Percentiles rank a stretch among this genome's conserved stretches.
phyloP scores from a whole-genome alignment of 2,888 invertebrate species.

The Diadromus collaris region DNA sequence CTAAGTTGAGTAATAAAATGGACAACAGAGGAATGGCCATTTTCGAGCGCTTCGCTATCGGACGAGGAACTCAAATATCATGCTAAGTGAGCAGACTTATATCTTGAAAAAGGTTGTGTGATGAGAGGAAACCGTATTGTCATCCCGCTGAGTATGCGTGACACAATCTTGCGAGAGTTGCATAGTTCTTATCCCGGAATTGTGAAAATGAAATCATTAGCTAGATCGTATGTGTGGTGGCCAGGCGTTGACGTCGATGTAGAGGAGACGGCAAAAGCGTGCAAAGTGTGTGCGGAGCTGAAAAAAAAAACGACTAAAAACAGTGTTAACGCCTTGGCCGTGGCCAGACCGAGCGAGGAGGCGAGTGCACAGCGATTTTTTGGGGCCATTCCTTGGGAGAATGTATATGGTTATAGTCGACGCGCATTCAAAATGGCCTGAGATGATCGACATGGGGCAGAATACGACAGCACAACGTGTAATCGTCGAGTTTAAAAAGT shows the following conservation, averaged over 20 bases:
- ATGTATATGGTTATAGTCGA: slow-evolving; percentile 60
- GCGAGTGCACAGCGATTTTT: slow-evolving; percentile 59
- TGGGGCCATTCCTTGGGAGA: slow-evolving; percentile 51
- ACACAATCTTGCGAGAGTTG: slow-evolving; percentile 60
- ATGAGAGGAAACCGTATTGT: slow-evolving; percentile 10
- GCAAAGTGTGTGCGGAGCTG: slow-evolving; percentile 49
- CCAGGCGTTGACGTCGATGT: not conserved
- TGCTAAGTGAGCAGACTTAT: not conserved
- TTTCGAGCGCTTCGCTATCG: slow-evolving; percentile 5
- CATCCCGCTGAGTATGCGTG: slow-evolving; percentile 22
- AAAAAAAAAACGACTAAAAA: slow-evolving; percentile 45
- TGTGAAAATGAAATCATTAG: slow-evolving; percentile 66
- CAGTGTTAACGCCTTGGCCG: slow-evolving; percentile 48
- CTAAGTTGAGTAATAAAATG: not conserved
- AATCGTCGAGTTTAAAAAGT: not conserved
- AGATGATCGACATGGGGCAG: slow-evolving; percentile 56
- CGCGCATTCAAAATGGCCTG: slow-evolving; percentile 61
- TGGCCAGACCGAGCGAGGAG: slow-evolving; percentile 54
- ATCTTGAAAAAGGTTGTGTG: not conserved
- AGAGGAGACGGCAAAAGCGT: slow-evolving; percentile 8
- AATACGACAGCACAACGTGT: slow-evolving; percentile 53
- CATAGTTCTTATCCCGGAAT: slow-evolving; percentile 65
- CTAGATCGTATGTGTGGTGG: slow-evolving; percentile 64
- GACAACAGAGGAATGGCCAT: not conserved
- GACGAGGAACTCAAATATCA: slow-evolving; percentile 5